Evolutionary conservation across 1,140 invertebrate genomes (phyloP).

Genomic region (Pygmarrhopalites habei): DNA sequence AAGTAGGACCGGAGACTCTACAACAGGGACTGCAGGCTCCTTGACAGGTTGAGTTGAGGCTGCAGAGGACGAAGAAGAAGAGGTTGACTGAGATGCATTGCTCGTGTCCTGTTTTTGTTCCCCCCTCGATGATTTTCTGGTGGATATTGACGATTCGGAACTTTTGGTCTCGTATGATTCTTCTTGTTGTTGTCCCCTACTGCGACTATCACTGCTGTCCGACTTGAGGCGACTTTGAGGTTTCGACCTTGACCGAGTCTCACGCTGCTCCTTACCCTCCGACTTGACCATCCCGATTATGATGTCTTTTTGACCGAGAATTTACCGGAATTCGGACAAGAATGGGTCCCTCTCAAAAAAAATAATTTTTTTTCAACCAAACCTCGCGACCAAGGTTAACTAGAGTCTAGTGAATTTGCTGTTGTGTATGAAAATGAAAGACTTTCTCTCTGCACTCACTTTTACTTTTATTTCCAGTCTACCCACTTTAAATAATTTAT

Average conservation of each 20-base stretch:
- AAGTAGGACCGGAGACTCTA: neutral
- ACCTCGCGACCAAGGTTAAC: too few species aligned
- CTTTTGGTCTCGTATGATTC: neutral
- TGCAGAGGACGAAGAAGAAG: neutral
- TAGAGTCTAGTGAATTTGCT: too few species aligned
- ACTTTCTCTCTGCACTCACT: too few species aligned
- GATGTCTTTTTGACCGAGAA: too few species aligned
- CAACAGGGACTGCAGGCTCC: neutral
- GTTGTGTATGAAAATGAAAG: too few species aligned
- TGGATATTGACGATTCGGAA: neutral
- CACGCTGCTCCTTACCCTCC: too few species aligned
- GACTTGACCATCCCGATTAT: too few species aligned
- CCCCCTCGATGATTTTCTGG: neutral
- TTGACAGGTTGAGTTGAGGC: neutral
- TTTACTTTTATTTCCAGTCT: too few species aligned
- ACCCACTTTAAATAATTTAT: too few species aligned
- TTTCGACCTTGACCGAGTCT: conserved; percentile 1
- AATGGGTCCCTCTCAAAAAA: too few species aligned
- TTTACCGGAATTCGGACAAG: too few species aligned
- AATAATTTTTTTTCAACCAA: too few species aligned
- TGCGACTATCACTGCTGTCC: neutral
- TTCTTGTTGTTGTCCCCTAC: neutral
- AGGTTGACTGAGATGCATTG: neutral
- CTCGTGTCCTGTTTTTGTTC: neutral
- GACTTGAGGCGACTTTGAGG: conserved; percentile 5